Conservation (phyloP, 2,797 vertebrate species). For the Benthosema pterotum region DNA sequence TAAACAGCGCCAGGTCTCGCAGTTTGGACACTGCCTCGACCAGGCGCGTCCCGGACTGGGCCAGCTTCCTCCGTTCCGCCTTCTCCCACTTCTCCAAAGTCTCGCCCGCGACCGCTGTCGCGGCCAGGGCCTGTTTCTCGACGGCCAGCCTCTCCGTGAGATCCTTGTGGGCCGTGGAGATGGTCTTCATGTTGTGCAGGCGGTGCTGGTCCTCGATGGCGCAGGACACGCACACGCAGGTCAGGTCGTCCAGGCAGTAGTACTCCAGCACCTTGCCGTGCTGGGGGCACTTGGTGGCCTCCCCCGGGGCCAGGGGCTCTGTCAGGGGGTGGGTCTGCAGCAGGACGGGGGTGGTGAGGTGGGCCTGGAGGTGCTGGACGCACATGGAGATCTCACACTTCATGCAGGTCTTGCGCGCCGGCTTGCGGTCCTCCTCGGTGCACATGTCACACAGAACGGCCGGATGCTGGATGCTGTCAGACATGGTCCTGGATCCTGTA, state of each 20-base stretch:
- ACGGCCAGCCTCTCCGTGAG: slow-evolving; percentile 48
- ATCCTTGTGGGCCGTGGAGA: slow-evolving; percentile 65
- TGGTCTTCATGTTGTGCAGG: slow-evolving; percentile 71
- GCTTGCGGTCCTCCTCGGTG: slow-evolving; percentile 44
- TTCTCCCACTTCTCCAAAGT: slow-evolving; percentile 63
- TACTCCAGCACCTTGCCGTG: slow-evolving; percentile 72
- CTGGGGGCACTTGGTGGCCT: slow-evolving; percentile 52
- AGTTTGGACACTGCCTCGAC: slow-evolving; percentile 46
- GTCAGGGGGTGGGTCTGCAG: slow-evolving; percentile 70
- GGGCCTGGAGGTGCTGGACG: slow-evolving; percentile 65
- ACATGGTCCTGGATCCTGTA: slow-evolving; percentile 33
- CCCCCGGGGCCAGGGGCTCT: slow-evolving; percentile 47
- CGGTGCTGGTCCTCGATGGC: slow-evolving; percentile 70
- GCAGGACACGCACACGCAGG: slow-evolving; percentile 67
- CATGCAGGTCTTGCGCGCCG: slow-evolving; percentile 71
- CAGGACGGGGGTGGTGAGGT: slow-evolving; percentile 66
- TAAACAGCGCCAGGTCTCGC: slow-evolving; percentile 44
- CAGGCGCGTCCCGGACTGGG: slow-evolving; percentile 29
- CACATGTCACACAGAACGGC: slow-evolving; percentile 63
- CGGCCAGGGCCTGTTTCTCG: slow-evolving; percentile 38
- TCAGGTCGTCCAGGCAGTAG: slow-evolving; percentile 69
- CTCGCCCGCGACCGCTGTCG: slow-evolving; percentile 15
- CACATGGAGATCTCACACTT: slow-evolving; percentile 80
- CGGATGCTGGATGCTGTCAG: not conserved
- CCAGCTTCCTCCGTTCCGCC: slow-evolving; percentile 47